These are phyloP conservation scores for Acronicta aceris DNA, from an alignment of 2,888 invertebrate species.

Conservation along the genomic window DNA sequence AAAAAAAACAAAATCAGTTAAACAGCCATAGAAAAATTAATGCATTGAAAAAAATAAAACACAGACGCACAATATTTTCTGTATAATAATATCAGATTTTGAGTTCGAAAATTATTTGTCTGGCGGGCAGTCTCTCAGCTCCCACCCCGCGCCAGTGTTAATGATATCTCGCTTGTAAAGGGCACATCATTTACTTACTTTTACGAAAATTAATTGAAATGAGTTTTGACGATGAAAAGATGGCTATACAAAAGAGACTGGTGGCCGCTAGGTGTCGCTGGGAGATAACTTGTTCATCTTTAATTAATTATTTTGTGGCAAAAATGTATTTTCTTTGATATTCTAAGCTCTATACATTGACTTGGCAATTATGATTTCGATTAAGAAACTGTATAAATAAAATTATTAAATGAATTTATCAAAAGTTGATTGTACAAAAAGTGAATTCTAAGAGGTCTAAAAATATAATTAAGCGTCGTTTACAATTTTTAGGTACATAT, in stretches of 20 bases:
- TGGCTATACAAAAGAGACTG: constrained; percentile 83
- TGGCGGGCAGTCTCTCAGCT: constrained; percentile 45
- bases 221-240: constrained; percentile 89
- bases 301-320: constrained; percentile 87
- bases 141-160: constrained; percentile 77
- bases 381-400: constrained; percentile 70
- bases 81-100: constrained; percentile 27
- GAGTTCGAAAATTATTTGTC: constrained; percentile 29
- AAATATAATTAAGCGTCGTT: constrained; percentile 22
- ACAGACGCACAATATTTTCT: constrained; percentile 1
- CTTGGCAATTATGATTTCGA: constrained; percentile 76
- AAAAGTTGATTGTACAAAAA: constrained; percentile 35
- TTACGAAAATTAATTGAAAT: constrained; percentile 89
- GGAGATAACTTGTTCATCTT: constrained; percentile 87
- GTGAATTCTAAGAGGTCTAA: constrained; percentile 17
- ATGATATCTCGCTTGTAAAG: constrained; percentile 88
- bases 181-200: constrained; percentile 89
- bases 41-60: not conserved
- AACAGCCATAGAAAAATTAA: too few species aligned
- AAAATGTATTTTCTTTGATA: constrained; percentile 84
- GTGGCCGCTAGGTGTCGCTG: constrained; percentile 86
- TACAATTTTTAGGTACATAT: constrained; percentile 5
- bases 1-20: too few species aligned
- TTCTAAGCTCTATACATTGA: constrained; percentile 73
- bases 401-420: constrained; percentile 53